Percentiles rank a stretch among this genome's conserved stretches.
phyloP scores from a whole-genome alignment of 2,888 invertebrate species.

The Epiblema foenella region DNA sequence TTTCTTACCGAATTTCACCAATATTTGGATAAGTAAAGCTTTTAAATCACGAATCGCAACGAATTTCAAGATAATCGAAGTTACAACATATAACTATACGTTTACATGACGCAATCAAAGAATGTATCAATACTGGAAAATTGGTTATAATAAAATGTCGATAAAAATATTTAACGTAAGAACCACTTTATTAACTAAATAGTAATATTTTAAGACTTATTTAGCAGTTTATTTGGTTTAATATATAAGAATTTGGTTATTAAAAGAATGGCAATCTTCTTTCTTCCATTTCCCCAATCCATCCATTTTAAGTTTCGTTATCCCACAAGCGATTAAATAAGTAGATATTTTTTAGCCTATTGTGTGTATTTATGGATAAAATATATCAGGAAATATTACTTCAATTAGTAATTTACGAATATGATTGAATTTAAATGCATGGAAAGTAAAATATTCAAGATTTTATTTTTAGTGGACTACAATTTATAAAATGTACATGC shows the following conservation, averaged over 20 bases:
- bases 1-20: slow-evolving; percentile 43
- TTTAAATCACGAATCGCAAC: slow-evolving; percentile 45
- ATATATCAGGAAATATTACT: background rate
- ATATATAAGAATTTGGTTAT: slow-evolving; percentile 55
- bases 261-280: slow-evolving; percentile 76
- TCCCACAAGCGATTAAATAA: slow-evolving; percentile 11
- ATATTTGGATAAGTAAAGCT: slow-evolving; percentile 42
- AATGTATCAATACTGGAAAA: slow-evolving; percentile 72
- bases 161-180: slow-evolving; percentile 55
- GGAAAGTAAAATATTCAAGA: background rate
- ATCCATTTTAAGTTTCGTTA: slow-evolving; percentile 36
- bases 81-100: slow-evolving; percentile 66
- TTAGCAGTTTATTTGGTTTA: slow-evolving; percentile 19
- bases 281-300: slow-evolving; percentile 59
- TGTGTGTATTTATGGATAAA: no score
- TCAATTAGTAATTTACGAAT: background rate
- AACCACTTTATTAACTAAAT: slow-evolving; percentile 53
- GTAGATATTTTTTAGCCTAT: background rate
- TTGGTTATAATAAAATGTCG: slow-evolving; percentile 74
- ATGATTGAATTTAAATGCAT: no score
- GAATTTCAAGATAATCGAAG: slow-evolving; percentile 53
- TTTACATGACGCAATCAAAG: slow-evolving; percentile 83
- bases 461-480: background rate
- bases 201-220: slow-evolving; percentile 18
- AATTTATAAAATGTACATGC: background rate